phyloP scores from a whole-genome alignment of 2,888 invertebrate species.

The Chrysopilus asiliformis region DNA sequence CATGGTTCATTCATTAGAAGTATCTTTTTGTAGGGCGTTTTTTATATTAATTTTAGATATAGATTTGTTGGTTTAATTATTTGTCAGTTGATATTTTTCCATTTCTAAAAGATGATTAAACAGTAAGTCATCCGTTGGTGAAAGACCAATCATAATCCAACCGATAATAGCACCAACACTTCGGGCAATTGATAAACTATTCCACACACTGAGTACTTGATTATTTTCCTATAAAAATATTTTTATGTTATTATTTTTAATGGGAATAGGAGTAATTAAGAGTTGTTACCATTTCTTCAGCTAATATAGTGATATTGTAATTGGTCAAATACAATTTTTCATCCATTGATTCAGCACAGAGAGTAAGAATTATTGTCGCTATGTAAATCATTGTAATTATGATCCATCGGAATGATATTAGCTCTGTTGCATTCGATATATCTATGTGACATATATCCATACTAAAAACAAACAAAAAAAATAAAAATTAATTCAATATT shows the following conservation, averaged over 20 bases:
- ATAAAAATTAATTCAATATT: neutral
- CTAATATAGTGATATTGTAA: constrained; percentile 29
- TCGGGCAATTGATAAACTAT: constrained; percentile 40
- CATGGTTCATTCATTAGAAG: too few relatives aligned
- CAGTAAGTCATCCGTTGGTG: constrained; percentile 39
- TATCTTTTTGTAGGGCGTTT: too few relatives aligned
- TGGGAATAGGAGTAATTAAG: too few relatives aligned
- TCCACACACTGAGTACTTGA: constrained; percentile 39
- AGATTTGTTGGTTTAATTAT: constrained; percentile 32
- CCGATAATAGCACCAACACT: constrained; percentile 41
- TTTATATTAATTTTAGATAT: too few relatives aligned
- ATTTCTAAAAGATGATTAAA: constrained; percentile 38
- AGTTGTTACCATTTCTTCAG: constrained; percentile 33
- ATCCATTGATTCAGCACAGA: constrained; percentile 35
- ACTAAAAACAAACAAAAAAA: constrained; percentile 19
- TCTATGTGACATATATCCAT: constrained; percentile 36
- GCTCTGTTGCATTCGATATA: constrained; percentile 31
- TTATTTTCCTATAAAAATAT: constrained; percentile 31
- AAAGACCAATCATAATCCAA: constrained; percentile 41
- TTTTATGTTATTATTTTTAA: neutral
- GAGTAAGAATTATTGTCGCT: constrained; percentile 35
- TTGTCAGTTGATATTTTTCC: constrained; percentile 35
- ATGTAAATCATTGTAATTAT: constrained; percentile 37
- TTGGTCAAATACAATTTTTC: constrained; percentile 31
- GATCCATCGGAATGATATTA: constrained; percentile 35